Conservation (phyloP, 2,797 vertebrate genomes). For the Glossophaga mutica region DNA sequence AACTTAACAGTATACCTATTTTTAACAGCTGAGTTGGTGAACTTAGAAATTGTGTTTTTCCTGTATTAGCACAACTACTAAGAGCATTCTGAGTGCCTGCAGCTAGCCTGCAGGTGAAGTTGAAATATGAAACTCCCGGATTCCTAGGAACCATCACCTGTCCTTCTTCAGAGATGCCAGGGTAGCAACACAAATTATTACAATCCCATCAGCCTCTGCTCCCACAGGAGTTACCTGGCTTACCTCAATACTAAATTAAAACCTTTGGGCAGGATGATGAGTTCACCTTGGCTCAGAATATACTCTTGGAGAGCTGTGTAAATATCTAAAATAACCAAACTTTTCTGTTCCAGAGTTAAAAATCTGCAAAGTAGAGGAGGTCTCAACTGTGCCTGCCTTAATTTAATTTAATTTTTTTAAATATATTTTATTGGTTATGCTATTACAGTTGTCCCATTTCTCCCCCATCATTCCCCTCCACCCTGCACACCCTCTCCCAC, state of each 20-base stretch:
- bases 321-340: neutral
- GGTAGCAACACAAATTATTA: neutral
- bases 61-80: neutral
- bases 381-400: neutral
- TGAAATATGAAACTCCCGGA: neutral
- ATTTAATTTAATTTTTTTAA: too few relatives aligned
- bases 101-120: neutral
- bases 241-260: neutral
- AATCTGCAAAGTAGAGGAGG: neutral
- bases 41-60: neutral
- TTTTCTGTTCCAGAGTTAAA: conserved; percentile 17
- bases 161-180: neutral
- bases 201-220: neutral
- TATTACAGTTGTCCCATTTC: too few relatives aligned
- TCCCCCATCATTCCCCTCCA: too few relatives aligned
- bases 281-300: neutral
- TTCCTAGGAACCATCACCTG: neutral
- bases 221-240: neutral
- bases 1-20: neutral
- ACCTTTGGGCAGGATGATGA: neutral
- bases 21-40: neutral
- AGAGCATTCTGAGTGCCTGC: neutral
- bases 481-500: too few relatives aligned
- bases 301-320: neutral
- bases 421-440: too few relatives aligned